phyloP scores from a whole-genome alignment of 1,140 invertebrate genomes.

The Acromyrmex echinatior region DNA sequence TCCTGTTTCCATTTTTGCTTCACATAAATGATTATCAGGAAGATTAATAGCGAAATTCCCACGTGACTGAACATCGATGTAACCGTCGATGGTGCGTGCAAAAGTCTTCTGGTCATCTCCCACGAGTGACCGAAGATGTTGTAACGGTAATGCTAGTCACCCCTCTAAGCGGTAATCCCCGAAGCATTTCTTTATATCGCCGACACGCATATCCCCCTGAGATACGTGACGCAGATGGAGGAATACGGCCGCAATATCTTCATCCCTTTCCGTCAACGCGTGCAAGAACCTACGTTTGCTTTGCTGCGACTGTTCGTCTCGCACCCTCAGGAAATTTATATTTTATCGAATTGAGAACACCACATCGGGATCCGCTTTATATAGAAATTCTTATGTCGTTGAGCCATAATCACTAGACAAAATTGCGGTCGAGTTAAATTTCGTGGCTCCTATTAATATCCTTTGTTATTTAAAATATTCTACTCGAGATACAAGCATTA shows the following conservation, averaged over 20 bases:
- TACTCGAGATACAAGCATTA: neutral
- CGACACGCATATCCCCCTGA: constrained; percentile 51
- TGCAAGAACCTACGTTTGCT: neutral
- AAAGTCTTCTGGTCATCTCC: constrained; percentile 69
- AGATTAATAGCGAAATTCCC: constrained; percentile 66
- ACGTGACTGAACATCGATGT: constrained; percentile 71
- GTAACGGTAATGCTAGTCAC: constrained; percentile 58
- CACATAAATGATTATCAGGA: constrained; percentile 70
- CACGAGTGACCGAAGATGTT: constrained; percentile 68
- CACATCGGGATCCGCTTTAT: constrained; percentile 21
- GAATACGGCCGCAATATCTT: constrained; percentile 79
- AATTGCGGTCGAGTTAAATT: constrained; percentile 40
- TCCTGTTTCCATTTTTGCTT: constrained; percentile 38
- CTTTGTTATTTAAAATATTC: constrained; percentile 14
- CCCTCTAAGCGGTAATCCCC: constrained; percentile 67
- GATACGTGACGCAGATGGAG: constrained; percentile 76
- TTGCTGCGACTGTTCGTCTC: neutral
- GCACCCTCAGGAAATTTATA: constrained; percentile 72
- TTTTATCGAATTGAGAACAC: constrained; percentile 71
- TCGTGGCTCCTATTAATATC: neutral
- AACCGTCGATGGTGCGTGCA: constrained; percentile 68
- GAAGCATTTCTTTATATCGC: constrained; percentile 75
- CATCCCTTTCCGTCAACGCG: constrained; percentile 63
- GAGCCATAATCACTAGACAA: neutral
- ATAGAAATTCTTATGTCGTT: neutral